A percentile compares a stretch with the other conserved stretches of the same genome.
phyloP scores from a whole-genome alignment of 2,797 vertebrate genomes.

The Sebastes alutus region DNA sequence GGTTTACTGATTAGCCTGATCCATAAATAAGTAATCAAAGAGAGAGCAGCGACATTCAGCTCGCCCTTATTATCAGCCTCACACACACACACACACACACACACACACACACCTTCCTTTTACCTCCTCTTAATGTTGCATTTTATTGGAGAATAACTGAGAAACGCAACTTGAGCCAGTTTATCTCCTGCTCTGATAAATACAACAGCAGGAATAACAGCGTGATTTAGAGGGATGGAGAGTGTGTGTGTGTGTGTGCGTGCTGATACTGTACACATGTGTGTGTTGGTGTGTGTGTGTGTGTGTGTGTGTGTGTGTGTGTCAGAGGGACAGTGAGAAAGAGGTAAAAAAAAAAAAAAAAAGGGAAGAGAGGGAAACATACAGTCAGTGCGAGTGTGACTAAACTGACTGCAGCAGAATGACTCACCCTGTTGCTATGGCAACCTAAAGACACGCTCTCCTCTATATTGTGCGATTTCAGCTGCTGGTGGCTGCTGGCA shows the following conservation, averaged over 20 bases:
- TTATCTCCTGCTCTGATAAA: neutral
- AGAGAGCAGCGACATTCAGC: conserved; percentile 51
- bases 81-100: neutral
- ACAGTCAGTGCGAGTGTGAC: conserved; percentile 79
- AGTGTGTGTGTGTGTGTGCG: neutral
- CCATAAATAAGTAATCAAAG: conserved; percentile 81
- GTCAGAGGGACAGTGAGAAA: conserved; percentile 27
- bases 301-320: neutral
- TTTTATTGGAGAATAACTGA: neutral
- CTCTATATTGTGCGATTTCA: conserved; percentile 75
- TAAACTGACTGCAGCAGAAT: conserved; percentile 86
- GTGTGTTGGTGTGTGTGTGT: neutral
- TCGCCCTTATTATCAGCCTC: conserved; percentile 54
- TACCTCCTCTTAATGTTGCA: neutral
- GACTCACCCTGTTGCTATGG: conserved; percentile 86
- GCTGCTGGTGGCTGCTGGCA: conserved; percentile 54
- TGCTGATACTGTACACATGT: neutral
- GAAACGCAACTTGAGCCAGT: neutral
- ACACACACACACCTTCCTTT: neutral
- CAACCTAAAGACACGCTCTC: conserved; percentile 78
- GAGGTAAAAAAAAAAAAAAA: neutral
- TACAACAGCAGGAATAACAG: neutral
- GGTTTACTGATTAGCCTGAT: conserved; percentile 76
- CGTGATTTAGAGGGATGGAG: neutral
- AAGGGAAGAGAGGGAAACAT: conserved; percentile 55